These are phyloP conservation scores for Minunthozetes semirufus DNA, from an alignment of 2,888 invertebrate species.

Conservation along the genomic window DNA sequence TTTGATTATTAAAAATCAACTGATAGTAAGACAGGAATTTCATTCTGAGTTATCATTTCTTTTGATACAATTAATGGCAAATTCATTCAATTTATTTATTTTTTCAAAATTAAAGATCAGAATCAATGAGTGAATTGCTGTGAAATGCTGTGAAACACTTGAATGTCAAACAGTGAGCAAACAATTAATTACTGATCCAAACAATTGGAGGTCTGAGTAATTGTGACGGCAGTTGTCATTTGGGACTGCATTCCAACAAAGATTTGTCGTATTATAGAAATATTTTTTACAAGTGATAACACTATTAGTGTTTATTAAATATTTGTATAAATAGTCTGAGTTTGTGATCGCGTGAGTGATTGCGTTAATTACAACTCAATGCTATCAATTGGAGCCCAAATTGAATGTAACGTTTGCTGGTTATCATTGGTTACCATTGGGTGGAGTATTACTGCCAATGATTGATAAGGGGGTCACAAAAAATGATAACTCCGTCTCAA, in stretches of 20 bases:
- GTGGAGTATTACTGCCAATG: conserved; percentile 23
- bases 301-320: neutral
- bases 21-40: conserved; percentile 14
- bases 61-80: conserved; percentile 17
- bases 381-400: conserved; percentile 22
- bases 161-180: neutral
- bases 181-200: neutral
- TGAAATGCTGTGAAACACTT: conserved; percentile 14
- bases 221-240: conserved; percentile 4
- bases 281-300: neutral
- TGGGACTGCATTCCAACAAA: neutral
- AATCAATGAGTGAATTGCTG: conserved; percentile 12
- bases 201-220: neutral
- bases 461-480: conserved; percentile 30
- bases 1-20: conserved; percentile 1
- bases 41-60: neutral
- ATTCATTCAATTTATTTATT: conserved; percentile 11
- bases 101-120: neutral
- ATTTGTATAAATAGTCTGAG: neutral
- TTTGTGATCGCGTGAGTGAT: conserved; percentile 26
- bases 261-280: neutral
- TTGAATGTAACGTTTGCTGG: conserved; percentile 16
- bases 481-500: conserved; percentile 10
- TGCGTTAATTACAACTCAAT: conserved; percentile 30
- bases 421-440: conserved; percentile 15